A percentile compares a stretch with the other conserved stretches of the same genome.
Conservation (phyloP, 2,797 vertebrate genomes). For the Molothrus ater region DNA sequence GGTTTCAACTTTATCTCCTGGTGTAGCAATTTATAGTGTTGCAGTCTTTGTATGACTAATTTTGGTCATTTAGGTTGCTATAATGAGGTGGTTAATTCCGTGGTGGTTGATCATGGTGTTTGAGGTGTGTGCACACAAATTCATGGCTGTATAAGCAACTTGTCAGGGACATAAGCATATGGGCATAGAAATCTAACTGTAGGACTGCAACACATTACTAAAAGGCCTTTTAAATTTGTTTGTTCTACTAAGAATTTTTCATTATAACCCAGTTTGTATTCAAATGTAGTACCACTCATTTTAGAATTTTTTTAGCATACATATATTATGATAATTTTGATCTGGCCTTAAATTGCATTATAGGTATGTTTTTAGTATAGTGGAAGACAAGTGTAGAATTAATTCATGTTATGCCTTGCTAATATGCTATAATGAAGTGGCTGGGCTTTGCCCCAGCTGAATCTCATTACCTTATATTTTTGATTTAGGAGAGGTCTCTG, state of each 20-base stretch:
- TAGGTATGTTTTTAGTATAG: neutral
- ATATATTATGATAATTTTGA: neutral
- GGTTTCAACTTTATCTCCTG: neutral
- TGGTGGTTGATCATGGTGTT: neutral
- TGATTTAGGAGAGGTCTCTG: constrained; percentile 92
- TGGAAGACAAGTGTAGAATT: neutral
- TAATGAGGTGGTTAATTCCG: neutral
- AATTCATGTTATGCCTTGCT: neutral
- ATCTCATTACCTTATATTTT: neutral
- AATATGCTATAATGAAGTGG: neutral
- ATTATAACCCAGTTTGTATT: neutral
- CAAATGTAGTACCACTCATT: neutral
- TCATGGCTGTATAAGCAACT: neutral
- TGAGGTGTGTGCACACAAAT: neutral
- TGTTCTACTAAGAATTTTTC: neutral
- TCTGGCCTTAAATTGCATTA: neutral
- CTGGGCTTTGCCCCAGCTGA: neutral
- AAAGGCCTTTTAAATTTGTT: neutral
- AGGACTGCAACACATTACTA: neutral
- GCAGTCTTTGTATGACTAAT: neutral
- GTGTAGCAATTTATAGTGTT: neutral
- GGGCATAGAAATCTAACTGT: neutral
- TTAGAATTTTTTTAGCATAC: neutral
- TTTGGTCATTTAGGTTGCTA: neutral
- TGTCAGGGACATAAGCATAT: neutral